Percentiles rank a stretch among this genome's conserved stretches.
These are phyloP conservation scores for Ochlodes sylvanus DNA, from an alignment of 2,888 invertebrate species.

Conservation along the genomic window DNA sequence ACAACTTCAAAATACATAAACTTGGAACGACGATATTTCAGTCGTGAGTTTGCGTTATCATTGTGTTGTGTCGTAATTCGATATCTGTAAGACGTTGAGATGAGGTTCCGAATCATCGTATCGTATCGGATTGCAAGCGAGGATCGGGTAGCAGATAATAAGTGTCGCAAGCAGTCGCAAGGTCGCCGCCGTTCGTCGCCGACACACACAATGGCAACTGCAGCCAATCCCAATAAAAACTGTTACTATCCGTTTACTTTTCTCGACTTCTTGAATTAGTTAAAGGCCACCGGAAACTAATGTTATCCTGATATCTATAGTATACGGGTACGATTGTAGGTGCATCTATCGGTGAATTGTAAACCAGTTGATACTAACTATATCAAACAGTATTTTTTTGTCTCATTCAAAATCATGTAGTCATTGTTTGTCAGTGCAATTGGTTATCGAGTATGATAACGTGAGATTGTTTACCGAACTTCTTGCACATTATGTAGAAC, in stretches of 20 bases:
- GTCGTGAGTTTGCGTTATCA: no score
- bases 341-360: no score
- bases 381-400: no score
- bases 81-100: constrained; percentile 10
- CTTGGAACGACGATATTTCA: no score
- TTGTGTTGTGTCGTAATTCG: neutral
- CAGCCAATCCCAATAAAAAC: neutral
- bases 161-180: constrained; percentile 18
- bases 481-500: no score
- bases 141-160: constrained; percentile 16
- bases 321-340: neutral
- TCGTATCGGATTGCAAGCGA: constrained; percentile 3
- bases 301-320: neutral
- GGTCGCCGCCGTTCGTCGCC: neutral
- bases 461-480: no score
- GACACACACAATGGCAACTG: neutral
- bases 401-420: no score
- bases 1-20: no score
- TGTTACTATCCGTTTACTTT: neutral
- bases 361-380: no score
- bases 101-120: constrained; percentile 16
- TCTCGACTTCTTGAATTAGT: neutral
- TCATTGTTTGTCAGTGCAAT: no score
- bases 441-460: no score
- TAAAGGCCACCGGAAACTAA: constrained; percentile 1